Base-by-base conservation (phyloP, 2,113 vertebrate species). In the Turdus rufiventris region DNA sequence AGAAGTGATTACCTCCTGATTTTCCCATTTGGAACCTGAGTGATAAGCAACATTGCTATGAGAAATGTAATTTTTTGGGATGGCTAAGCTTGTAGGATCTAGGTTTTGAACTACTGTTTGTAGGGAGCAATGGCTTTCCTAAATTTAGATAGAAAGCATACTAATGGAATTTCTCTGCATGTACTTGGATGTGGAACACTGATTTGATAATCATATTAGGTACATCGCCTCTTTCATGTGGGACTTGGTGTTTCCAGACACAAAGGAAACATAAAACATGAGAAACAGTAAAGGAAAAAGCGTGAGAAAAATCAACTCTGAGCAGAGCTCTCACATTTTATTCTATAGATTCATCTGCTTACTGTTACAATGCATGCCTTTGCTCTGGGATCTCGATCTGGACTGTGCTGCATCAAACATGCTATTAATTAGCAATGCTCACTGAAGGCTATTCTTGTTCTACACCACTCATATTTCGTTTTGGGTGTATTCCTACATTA, bases 391-490 rank as follows among this genome's bases (percentile, higher is more conserved):
- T 96, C 81, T 89, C 74, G 75, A 66, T 96, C 89, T 96, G 91
- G 85, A 93, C 90, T 71, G 34, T 74, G 85, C 81, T 88, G 89
- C 75, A 89, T 84, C 94, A 85, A 95, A 94, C 88, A 80, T 95
- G 91, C 82, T 94, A 95, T 95, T 97, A 95, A 95, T 97, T 96
- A 96, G 92, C 91, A 88, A 96, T 94, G 75, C 85, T 96, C 65
- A 93, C 85, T 95, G 92, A 96, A 88, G 79, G 90, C 93, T 97
- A 95, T 93, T 96, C 96, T 95, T 96, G 91, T 93, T 94, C 85
- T 88, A 74, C 56, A 91, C 51, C n/a, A 83, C 88, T 97, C 72
- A 34, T 93, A 94, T 93, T 96, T 93, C 61, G 48, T 91, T 93
- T 96, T 76, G 94, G 88, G 80, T 91, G 74, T 91, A 74, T 82